phyloP scores from a whole-genome alignment of 2,797 vertebrate species.

The Chaetophractus vellerosus region DNA sequence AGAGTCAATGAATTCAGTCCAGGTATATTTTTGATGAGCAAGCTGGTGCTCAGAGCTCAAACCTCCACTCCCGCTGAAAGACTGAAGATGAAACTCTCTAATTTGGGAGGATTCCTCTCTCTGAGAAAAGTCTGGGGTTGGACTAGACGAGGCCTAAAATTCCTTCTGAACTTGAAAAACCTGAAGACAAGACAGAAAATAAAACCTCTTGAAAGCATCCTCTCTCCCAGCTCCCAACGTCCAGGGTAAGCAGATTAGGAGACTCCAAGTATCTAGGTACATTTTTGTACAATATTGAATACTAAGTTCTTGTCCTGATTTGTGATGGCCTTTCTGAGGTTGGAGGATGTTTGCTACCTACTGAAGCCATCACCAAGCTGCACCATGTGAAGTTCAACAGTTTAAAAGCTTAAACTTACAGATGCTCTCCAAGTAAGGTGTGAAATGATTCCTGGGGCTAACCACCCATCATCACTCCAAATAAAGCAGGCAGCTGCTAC shows the following conservation, averaged over 20 bases:
- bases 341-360: neutral
- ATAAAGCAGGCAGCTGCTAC: slow-evolving; percentile 70
- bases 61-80: neutral
- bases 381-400: accelerated
- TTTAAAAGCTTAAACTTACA: slow-evolving; percentile 52
- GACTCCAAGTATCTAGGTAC: accelerated
- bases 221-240: neutral
- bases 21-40: neutral
- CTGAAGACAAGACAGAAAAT: slow-evolving; percentile 7
- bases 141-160: neutral
- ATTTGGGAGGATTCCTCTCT: neutral
- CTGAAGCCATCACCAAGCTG: neutral
- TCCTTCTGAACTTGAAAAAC: neutral
- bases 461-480: slow-evolving; percentile 27
- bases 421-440: slow-evolving; percentile 51
- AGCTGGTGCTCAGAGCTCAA: neutral
- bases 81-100: neutral
- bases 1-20: neutral
- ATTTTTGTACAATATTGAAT: neutral
- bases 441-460: neutral
- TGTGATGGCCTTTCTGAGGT: neutral
- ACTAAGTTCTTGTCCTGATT: slow-evolving; percentile 24
- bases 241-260: slow-evolving; percentile 32
- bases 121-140: neutral
- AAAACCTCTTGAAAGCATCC: neutral